Percentiles rank a stretch among this genome's conserved stretches.
phyloP scores from a whole-genome alignment of 1,140 invertebrate genomes.

The Harlomillsia oculata region DNA sequence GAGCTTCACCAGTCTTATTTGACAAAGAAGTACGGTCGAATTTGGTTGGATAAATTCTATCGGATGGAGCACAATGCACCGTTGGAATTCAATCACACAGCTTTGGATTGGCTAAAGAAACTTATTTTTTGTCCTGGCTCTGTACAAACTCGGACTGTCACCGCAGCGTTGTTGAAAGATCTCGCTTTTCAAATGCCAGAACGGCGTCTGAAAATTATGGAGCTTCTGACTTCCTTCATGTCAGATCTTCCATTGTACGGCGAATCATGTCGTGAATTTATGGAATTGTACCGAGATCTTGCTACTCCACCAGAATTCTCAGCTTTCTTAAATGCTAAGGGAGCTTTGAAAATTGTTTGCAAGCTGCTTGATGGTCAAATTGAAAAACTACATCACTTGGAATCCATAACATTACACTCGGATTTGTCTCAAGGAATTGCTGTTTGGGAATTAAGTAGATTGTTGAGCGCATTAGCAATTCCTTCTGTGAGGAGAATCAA shows the following conservation, averaged over 20 bases:
- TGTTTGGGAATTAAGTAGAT: conserved; percentile 30
- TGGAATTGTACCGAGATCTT: conserved; percentile 72
- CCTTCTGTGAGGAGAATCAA: conserved; percentile 56
- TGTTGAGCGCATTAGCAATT: conserved; percentile 52
- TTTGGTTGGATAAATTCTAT: conserved; percentile 43
- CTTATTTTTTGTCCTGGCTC: conserved; percentile 33
- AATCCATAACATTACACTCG: conserved; percentile 83
- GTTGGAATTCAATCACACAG: conserved; percentile 20
- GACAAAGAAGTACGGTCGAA: conserved; percentile 62
- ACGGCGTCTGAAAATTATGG: conserved; percentile 50
- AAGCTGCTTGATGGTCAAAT: conserved; percentile 80
- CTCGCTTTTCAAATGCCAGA: conserved; percentile 32
- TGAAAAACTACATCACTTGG: conserved; percentile 67
- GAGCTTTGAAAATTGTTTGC: conserved; percentile 73
- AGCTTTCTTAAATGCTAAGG: conserved; percentile 78
- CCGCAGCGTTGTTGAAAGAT: conserved; percentile 33
- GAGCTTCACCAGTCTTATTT: conserved; percentile 45
- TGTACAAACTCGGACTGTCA: conserved; percentile 32
- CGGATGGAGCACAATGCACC: conserved; percentile 12
- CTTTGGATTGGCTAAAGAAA: conserved; percentile 32
- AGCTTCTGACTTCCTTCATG: conserved; percentile 78
- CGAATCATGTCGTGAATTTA: conserved; percentile 84
- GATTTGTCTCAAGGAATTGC: conserved; percentile 70
- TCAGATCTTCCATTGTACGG: conserved; percentile 73
- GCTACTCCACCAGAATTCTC: conserved; percentile 80